phyloP scores from a whole-genome alignment of 1,140 invertebrate genomes.

The Conus betulinus region DNA sequence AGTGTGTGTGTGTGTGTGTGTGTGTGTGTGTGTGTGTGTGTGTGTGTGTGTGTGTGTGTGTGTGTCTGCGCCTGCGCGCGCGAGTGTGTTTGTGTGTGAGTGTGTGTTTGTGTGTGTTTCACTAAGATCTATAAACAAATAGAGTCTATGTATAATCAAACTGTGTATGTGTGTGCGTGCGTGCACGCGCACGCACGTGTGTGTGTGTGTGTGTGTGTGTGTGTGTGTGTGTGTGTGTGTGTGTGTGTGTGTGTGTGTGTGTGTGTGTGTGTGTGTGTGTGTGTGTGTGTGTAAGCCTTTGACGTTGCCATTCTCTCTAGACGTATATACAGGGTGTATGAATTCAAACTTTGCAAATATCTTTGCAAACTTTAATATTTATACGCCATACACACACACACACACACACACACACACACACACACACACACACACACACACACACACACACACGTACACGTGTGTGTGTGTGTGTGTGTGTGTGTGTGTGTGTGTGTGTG shows the following conservation, averaged over 20 bases:
- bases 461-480: background rate
- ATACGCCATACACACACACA: background rate
- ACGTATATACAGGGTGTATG: background rate
- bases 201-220: constrained; percentile 7
- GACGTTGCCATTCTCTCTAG: background rate
- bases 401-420: constrained; percentile 15
- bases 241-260: constrained; percentile 4
- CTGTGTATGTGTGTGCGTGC: background rate
- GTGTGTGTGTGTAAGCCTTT: background rate
- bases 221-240: constrained; percentile 18
- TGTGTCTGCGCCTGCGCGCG: no score
- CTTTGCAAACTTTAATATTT: background rate
- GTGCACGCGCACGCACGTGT: background rate
- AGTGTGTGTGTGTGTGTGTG: no score
- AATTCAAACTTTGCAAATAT: background rate
- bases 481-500: background rate
- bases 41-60: no score
- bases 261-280: constrained; percentile 19
- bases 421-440: constrained; percentile 15
- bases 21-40: no score
- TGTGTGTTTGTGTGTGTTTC: no score
- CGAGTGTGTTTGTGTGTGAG: no score
- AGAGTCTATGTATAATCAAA: no score
- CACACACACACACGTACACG: constrained; percentile 5
- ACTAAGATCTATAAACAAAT: no score